Evolutionary conservation across 2,113 vertebrate species (phyloP), one percentile per base, ranked within the genome.

Genomic region (Ceuthmochares aereus): DNA sequence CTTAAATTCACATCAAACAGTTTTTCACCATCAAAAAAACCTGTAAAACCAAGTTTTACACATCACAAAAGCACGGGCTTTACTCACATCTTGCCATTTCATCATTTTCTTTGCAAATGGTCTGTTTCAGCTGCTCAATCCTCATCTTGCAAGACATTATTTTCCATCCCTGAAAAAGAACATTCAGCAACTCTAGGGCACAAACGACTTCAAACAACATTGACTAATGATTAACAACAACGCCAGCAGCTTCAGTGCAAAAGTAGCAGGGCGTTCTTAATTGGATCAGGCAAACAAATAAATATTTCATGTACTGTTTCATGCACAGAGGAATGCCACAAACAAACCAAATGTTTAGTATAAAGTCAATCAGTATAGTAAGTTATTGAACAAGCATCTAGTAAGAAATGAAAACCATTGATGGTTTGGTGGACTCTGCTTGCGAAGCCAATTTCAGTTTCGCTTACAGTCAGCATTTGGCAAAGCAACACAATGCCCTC

Each of bases 61-160:
- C 25, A 37, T 20, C 47, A 45, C 54, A 70, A 49, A 52, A 86
- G 82, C 78, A 59, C 3, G 16, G 74, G 55, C 81, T 76, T 67
- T 86, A 98, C 99, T 98, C 98, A 99, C 99, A 98, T 90, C 96
- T 99, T 95, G 98, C 98, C 92, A 99, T 98, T 94, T 99, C 99
- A 90, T 99, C 98, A 47, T 98, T 99, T 89, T 98, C 99, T 95
- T 98, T 98, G 94, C 97, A 98, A 64, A 99, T 99, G 21, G 99
- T 99, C 93, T 99, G 99, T 96, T 99, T 99, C 92, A 99, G 98
- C 96, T 99, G 99, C 93, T 99, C 98, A 84, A 99, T 99, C 96
- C 99, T 99, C 98, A 99, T 99, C 98, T 98, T 99, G 96, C 99
- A 99, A 37, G 99, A 99, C 99, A 99, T 99, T 89, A 99, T 99